Conservation (phyloP, 2,113 vertebrate species). For the Sarotherodon lohbergeri region DNA sequence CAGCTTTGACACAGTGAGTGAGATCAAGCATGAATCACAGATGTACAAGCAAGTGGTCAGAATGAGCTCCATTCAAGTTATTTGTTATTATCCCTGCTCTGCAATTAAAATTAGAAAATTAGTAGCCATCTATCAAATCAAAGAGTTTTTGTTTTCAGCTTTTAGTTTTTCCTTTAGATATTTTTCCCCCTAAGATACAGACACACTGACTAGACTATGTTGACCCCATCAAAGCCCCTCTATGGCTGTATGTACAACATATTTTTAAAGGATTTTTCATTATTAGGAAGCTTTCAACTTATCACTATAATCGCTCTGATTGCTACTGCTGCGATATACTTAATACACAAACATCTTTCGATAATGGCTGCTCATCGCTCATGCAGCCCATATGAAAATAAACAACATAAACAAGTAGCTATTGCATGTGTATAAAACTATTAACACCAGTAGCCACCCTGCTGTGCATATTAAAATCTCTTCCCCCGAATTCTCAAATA, state of each 20-base stretch:
- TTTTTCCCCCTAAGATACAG: background rate
- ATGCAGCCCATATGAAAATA: background rate
- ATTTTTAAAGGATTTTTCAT: background rate
- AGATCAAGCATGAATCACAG: background rate
- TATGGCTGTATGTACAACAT: background rate
- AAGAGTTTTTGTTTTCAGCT: background rate
- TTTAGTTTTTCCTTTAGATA: background rate
- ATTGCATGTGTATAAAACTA: background rate
- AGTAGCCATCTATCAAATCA: background rate
- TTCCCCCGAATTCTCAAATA: background rate
- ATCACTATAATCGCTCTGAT: background rate
- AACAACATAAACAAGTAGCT: slow-evolving; percentile 3
- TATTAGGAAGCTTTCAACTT: background rate
- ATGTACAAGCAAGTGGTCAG: background rate
- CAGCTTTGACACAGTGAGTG: background rate
- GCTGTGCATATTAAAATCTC: background rate
- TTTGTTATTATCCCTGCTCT: background rate
- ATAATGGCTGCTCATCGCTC: background rate
- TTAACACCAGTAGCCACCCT: background rate
- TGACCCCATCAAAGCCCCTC: background rate
- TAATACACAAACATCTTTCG: background rate
- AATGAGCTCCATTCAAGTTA: background rate
- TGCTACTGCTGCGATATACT: background rate
- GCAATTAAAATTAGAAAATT: background rate
- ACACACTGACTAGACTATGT: background rate